Evolutionary conservation across 2,888 invertebrate species (phyloP).

Genomic region (Rugalucina vietnamica): DNA sequence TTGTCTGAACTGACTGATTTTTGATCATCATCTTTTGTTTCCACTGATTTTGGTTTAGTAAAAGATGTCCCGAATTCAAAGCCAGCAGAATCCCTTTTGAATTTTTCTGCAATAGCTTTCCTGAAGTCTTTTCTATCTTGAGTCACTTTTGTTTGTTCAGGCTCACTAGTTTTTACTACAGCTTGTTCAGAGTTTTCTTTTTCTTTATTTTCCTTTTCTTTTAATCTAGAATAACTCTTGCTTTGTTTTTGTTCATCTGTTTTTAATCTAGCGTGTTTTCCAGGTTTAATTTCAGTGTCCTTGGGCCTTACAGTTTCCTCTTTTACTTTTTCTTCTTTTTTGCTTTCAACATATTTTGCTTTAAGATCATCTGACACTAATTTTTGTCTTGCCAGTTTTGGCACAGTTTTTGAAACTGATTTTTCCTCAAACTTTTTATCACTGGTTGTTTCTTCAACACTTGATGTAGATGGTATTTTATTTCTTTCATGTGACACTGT

Average conservation of each 20-base stretch:
- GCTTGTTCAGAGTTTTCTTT: no score
- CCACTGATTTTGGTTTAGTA: conserved; percentile 25
- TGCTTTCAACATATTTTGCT: conserved; percentile 58
- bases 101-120: conserved; percentile 5
- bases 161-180: background rate
- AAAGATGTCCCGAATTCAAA: conserved; percentile 59
- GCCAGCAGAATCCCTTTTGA: conserved; percentile 1
- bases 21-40: background rate
- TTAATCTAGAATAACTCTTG: conserved; percentile 45
- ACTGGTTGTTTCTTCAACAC: background rate
- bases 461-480: background rate
- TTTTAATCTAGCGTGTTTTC: conserved; percentile 43
- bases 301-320: conserved; percentile 14
- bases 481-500: background rate
- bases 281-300: conserved; percentile 23
- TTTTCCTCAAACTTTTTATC: conserved; percentile 7
- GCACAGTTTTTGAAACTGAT: conserved; percentile 31
- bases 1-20: no score
- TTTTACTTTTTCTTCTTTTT: conserved; percentile 50
- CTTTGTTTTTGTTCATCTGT: conserved; percentile 44
- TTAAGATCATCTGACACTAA: conserved; percentile 62
- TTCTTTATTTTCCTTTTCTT: background rate
- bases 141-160: background rate
- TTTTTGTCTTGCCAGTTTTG: conserved; percentile 59
- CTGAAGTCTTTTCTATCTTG: background rate